Conservation (phyloP, 2,113 vertebrate genomes). For the Malurus alboscapulatus region DNA sequence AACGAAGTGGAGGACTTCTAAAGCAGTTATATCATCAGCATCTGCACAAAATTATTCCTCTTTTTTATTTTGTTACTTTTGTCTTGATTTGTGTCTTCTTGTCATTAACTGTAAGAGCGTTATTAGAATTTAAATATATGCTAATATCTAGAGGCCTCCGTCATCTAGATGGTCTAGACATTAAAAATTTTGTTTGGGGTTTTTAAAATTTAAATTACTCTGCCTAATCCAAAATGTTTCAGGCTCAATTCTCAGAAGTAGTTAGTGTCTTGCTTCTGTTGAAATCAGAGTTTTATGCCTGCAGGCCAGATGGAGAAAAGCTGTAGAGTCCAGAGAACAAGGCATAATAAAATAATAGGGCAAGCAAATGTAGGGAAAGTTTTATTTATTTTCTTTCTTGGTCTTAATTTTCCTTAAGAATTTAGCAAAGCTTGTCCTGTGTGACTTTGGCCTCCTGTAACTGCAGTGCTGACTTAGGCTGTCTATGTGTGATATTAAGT, state of each 20-base stretch:
- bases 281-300: background rate
- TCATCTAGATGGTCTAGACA: background rate
- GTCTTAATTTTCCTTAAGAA: background rate
- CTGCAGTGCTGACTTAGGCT: constrained; percentile 15
- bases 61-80: background rate
- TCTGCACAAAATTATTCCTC: background rate
- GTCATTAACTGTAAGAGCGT: background rate
- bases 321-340: background rate
- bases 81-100: background rate
- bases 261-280: background rate
- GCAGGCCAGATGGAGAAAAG: background rate
- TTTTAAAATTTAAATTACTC: background rate
- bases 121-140: background rate
- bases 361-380: background rate
- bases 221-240: background rate
- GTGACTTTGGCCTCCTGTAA: background rate
- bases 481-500: background rate
- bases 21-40: background rate
- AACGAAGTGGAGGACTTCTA: background rate
- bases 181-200: background rate
- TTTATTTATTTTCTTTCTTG: background rate
- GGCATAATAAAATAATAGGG: background rate
- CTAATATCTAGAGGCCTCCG: background rate
- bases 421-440: background rate
- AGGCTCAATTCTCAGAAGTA: background rate